phyloP scores from a whole-genome alignment of 2,888 invertebrate species.

The Xanthostigma xanthostigma region DNA sequence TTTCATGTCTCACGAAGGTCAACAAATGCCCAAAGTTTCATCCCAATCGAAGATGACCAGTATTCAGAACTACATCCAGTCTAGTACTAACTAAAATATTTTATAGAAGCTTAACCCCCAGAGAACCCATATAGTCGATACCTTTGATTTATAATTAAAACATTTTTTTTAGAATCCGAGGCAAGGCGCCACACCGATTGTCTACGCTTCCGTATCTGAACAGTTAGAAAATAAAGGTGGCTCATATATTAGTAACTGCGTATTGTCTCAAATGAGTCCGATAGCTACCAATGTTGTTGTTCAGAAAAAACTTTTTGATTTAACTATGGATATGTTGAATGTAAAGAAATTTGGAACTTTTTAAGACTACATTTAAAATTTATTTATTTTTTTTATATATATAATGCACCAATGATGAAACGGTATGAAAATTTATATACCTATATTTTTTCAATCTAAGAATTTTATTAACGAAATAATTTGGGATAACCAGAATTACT shows the following conservation, averaged over 20 bases:
- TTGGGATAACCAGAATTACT: too few species aligned
- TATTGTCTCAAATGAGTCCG: conserved; percentile 36
- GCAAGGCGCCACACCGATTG: conserved; percentile 64
- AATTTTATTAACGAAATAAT: too few species aligned
- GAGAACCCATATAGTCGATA: conserved; percentile 6
- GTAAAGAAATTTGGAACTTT: conserved; percentile 30
- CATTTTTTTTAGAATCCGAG: conserved; percentile 45
- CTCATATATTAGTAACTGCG: conserved; percentile 67
- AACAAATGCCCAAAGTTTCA: too few species aligned
- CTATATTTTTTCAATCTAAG: too few species aligned
- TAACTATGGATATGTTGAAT: conserved; percentile 46
- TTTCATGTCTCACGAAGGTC: too few species aligned
- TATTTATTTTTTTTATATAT: too few species aligned
- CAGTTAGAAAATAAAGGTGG: conserved; percentile 62
- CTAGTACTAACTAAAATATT: background rate
- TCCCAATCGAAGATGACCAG: too few species aligned
- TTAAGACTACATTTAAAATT: too few species aligned
- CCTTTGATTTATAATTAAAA: background rate
- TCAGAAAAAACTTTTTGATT: conserved; percentile 52
- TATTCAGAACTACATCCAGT: too few species aligned
- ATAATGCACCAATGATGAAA: too few species aligned
- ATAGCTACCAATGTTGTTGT: conserved; percentile 39
- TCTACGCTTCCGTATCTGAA: conserved; percentile 60
- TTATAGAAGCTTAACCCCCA: background rate
- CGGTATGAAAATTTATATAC: too few species aligned